Percentiles rank a stretch among this genome's conserved stretches.
Evolutionary conservation across 1,140 invertebrate species (phyloP).

Genomic region (Zaprionus tsacasi): DNA sequence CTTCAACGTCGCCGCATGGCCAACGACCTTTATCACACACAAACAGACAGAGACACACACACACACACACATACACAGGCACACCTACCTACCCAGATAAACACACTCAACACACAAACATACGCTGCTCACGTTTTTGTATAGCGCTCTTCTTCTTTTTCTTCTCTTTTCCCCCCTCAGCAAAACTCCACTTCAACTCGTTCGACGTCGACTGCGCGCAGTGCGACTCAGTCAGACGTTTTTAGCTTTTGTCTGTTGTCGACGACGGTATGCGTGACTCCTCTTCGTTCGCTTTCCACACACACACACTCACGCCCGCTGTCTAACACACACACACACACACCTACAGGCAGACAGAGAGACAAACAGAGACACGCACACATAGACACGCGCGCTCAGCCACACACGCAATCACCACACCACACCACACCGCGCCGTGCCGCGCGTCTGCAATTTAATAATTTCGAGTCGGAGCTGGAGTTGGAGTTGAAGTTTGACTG

Average conservation of each 20-base stretch:
- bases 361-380: constrained; percentile 17
- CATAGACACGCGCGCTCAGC: constrained; percentile 12
- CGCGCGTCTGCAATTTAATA: constrained; percentile 73
- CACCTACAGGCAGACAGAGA: constrained; percentile 7
- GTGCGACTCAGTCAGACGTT: constrained; percentile 56
- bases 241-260: constrained; percentile 69
- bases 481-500: constrained; percentile 21
- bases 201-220: constrained; percentile 48
- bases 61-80: constrained; percentile 11
- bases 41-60: constrained; percentile 28
- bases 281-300: constrained; percentile 36
- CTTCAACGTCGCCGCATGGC: constrained; percentile 72
- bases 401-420: background rate
- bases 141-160: constrained; percentile 50
- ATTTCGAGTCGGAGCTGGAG: constrained; percentile 57
- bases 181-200: constrained; percentile 60
- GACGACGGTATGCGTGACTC: constrained; percentile 62
- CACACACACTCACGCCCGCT: constrained; percentile 8
- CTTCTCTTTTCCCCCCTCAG: constrained; percentile 12
- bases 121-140: constrained; percentile 52
- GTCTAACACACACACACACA: constrained; percentile 16
- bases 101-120: constrained; percentile 22
- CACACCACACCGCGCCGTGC: background rate
- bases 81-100: constrained; percentile 19
- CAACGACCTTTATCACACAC: constrained; percentile 76